Percentiles rank a stretch among this genome's conserved stretches.
Conservation (phyloP, 2,888 invertebrate genomes). For the Drosophila atripex region DNA sequence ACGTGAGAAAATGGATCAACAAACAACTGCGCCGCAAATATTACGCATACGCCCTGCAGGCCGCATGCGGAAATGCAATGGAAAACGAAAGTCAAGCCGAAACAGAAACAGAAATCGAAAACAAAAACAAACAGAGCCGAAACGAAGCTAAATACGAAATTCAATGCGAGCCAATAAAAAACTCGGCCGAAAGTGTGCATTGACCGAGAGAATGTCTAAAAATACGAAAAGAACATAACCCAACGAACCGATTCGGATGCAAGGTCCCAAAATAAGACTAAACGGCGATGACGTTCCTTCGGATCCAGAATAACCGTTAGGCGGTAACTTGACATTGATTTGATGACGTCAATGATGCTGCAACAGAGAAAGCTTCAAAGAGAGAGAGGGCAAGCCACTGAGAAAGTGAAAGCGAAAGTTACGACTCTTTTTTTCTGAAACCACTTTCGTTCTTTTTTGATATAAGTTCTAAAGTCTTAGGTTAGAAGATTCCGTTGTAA, state of each 20-base stretch:
- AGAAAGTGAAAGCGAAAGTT: slow-evolving; percentile 26
- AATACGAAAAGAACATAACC: slow-evolving; percentile 36
- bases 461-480: no score
- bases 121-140: slow-evolving; percentile 18
- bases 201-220: slow-evolving; percentile 62
- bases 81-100: slow-evolving; percentile 17
- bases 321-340: slow-evolving; percentile 57
- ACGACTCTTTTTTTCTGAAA: not conserved
- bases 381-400: not conserved
- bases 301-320: slow-evolving; percentile 66
- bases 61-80: slow-evolving; percentile 49
- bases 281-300: slow-evolving; percentile 45
- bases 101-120: slow-evolving; percentile 8
- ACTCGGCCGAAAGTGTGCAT: slow-evolving; percentile 74
- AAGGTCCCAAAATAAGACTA: slow-evolving; percentile 59
- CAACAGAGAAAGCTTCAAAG: slow-evolving; percentile 15
- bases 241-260: slow-evolving; percentile 26
- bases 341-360: slow-evolving; percentile 52
- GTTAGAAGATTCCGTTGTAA: no score
- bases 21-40: slow-evolving; percentile 64
- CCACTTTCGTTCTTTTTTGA: slow-evolving; percentile 2
- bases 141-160: slow-evolving; percentile 2
- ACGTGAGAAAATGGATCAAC: slow-evolving; percentile 32
- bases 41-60: slow-evolving; percentile 65
- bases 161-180: slow-evolving; percentile 46